Evolutionary conservation across 2,113 vertebrate species (phyloP).

Genomic region (Lepisosteus oculatus): DNA sequence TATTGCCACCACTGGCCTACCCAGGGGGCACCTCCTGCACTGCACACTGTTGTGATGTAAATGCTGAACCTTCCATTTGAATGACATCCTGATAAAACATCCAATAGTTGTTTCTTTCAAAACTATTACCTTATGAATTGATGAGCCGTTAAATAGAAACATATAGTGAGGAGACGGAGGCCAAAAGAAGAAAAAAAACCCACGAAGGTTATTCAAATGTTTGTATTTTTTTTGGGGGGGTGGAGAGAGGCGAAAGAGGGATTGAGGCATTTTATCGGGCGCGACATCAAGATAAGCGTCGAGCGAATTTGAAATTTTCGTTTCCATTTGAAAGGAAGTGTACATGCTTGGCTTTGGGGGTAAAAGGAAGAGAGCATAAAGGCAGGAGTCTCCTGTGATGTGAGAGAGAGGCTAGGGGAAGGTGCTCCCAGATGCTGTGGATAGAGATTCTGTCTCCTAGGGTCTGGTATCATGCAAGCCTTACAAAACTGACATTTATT

Average conservation of each 20-base stretch:
- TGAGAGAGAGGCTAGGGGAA: slow-evolving; percentile 51
- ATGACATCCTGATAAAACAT: slow-evolving; percentile 96
- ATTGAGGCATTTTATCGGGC: slow-evolving; percentile 55
- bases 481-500: slow-evolving; percentile 90
- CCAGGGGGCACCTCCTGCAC: slow-evolving; percentile 69
- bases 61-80: slow-evolving; percentile 94
- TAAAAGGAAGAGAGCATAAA: slow-evolving; percentile 64
- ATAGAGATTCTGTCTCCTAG: slow-evolving; percentile 73
- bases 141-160: slow-evolving; percentile 64
- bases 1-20: slow-evolving; percentile 72
- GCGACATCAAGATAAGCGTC: slow-evolving; percentile 60
- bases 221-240: slow-evolving; percentile 41
- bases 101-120: slow-evolving; percentile 57
- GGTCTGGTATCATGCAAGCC: slow-evolving; percentile 74
- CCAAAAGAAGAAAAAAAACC: slow-evolving; percentile 36
- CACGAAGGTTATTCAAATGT: slow-evolving; percentile 61
- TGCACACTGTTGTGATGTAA: slow-evolving; percentile 91
- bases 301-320: slow-evolving; percentile 63
- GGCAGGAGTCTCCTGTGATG: slow-evolving; percentile 70
- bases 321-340: slow-evolving; percentile 74
- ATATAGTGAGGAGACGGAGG: slow-evolving; percentile 20
- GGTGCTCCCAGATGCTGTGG: slow-evolving; percentile 62
- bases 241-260: slow-evolving; percentile 34
- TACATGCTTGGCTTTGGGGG: slow-evolving; percentile 67
- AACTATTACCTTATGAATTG: slow-evolving; percentile 72